Conservation (phyloP, 2,113 vertebrate genomes). For the Dasyurus viverrinus region DNA sequence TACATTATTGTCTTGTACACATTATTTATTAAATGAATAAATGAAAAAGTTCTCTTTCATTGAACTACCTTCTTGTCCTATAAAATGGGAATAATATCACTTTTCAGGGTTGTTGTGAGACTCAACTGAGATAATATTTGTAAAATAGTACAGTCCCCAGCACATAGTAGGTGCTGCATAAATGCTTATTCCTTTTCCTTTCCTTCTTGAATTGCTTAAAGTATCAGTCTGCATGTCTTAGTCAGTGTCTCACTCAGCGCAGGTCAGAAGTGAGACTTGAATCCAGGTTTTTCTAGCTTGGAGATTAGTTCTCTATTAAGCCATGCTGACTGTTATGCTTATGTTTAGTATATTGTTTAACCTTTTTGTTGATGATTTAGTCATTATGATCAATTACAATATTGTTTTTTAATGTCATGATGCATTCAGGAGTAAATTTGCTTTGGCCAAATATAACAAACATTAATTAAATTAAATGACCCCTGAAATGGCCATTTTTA, state of each 20-base stretch:
- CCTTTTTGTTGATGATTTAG: background rate
- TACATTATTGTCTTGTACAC: background rate
- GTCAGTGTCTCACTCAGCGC: background rate
- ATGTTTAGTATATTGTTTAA: background rate
- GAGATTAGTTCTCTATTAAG: background rate
- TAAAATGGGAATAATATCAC: background rate
- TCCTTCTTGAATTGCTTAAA: background rate
- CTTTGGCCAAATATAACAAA: background rate
- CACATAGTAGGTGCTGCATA: background rate
- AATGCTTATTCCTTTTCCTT: background rate
- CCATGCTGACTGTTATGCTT: background rate
- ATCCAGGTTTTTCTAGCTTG: too few species aligned
- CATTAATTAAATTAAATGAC: background rate
- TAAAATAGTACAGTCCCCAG: background rate
- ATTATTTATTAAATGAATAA: background rate
- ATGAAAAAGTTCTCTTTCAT: background rate
- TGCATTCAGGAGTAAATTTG: background rate
- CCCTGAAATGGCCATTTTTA: background rate
- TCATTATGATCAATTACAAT: background rate
- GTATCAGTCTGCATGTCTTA: background rate
- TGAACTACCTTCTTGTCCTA: background rate
- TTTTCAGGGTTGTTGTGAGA: background rate
- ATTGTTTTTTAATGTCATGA: background rate
- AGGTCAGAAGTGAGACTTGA: background rate
- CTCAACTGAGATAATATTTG: background rate